Evolutionary conservation across 2,797 vertebrate species (phyloP).

Genomic region (Platyrinchus mystaceus): DNA sequence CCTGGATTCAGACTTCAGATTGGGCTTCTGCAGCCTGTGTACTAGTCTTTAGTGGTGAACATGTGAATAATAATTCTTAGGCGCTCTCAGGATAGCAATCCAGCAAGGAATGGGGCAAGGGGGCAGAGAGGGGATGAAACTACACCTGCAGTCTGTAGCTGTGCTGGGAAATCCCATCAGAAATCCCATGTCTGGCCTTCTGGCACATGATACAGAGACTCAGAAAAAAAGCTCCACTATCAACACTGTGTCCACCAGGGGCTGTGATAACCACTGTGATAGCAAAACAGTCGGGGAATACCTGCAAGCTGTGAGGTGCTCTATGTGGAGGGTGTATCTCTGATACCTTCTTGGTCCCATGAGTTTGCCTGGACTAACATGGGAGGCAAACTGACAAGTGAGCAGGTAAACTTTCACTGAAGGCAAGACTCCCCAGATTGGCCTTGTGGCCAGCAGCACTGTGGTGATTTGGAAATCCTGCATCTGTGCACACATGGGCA

Average conservation of each 20-base stretch:
- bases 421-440: not conserved
- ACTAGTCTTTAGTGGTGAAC: not conserved
- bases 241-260: rapidly evolving
- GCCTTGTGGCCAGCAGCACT: not conserved
- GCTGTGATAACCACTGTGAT: not conserved
- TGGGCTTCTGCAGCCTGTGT: not conserved
- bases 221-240: not conserved
- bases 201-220: not conserved
- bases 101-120: not conserved
- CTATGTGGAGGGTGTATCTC: not conserved
- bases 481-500: rapidly evolving
- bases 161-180: not conserved
- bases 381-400: not conserved
- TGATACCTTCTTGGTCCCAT: not conserved
- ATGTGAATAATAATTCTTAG: not conserved
- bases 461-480: not conserved
- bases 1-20: not conserved
- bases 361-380: not conserved
- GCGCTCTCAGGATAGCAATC: rapidly evolving
- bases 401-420: not conserved
- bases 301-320: not conserved
- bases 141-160: not conserved
- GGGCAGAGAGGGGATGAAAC: not conserved
- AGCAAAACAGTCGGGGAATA: rapidly evolving
- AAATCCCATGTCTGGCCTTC: not conserved